Percentiles rank a stretch among this genome's conserved stretches.
These are phyloP conservation scores for Elymnias hypermnestra DNA, from an alignment of 1,140 invertebrate genomes.

Conservation along the genomic window DNA sequence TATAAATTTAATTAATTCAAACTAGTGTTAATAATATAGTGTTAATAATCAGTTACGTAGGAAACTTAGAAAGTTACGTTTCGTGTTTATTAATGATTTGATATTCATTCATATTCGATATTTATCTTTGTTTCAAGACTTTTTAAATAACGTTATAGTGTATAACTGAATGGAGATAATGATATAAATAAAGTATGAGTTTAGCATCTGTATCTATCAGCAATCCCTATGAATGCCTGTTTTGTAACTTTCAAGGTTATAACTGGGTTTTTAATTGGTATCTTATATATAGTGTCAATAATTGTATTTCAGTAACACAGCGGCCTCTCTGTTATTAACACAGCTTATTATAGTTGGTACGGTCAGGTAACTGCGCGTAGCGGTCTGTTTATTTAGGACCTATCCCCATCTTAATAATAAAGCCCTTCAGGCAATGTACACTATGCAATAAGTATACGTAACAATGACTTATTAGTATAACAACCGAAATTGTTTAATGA, in stretches of 20 bases:
- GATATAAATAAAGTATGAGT: too few relatives aligned
- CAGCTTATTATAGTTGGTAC: conserved; percentile 17
- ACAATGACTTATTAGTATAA: background rate
- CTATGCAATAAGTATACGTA: background rate
- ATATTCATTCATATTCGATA: too few relatives aligned
- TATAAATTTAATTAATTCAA: too few relatives aligned
- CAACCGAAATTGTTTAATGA: background rate
- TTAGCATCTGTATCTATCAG: too few relatives aligned
- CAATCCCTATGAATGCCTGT: too few relatives aligned
- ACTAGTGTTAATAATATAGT: too few relatives aligned
- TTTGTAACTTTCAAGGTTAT: background rate
- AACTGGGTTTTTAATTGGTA: background rate
- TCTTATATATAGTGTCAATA: conserved; percentile 7
- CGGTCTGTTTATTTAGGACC: conserved; percentile 3
- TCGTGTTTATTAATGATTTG: too few relatives aligned
- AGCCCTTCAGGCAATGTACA: background rate
- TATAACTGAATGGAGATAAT: too few relatives aligned
- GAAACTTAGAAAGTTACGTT: too few relatives aligned
- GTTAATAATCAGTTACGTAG: too few relatives aligned
- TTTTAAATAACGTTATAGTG: too few relatives aligned
- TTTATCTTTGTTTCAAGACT: too few relatives aligned
- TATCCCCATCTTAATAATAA: conserved; percentile 3
- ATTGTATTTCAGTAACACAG: conserved; percentile 5
- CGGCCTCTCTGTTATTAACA: conserved; percentile 6
- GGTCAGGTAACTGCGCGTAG: conserved; percentile 12